phyloP scores from a whole-genome alignment of 2,113 vertebrate species.

The Motacilla tschutschensis region DNA sequence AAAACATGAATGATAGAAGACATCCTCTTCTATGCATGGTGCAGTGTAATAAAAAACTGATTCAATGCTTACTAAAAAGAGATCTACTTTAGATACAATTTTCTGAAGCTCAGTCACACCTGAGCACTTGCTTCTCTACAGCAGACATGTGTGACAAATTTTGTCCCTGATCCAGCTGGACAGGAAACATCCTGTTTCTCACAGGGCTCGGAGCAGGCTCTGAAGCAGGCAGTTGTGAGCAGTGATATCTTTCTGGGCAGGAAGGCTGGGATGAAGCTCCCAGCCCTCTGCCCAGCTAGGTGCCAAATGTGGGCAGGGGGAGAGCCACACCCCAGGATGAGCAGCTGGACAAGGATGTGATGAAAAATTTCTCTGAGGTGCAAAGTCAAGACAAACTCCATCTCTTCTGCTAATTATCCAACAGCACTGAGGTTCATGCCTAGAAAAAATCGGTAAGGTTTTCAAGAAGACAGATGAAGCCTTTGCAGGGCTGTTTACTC shows the following conservation, averaged over 20 bases:
- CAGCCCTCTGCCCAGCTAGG: neutral
- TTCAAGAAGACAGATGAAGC: neutral
- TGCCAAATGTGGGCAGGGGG: neutral
- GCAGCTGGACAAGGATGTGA: neutral
- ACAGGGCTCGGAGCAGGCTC: neutral
- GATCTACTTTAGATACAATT: neutral
- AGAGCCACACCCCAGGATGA: neutral
- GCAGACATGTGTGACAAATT: neutral
- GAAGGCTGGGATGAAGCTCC: neutral
- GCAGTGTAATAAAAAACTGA: neutral
- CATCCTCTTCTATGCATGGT: neutral
- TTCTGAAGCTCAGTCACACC: neutral
- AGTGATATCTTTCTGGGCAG: neutral
- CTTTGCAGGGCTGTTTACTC: neutral
- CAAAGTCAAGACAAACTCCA: neutral
- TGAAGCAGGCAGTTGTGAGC: neutral
- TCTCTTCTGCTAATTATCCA: neutral
- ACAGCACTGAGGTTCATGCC: accelerated
- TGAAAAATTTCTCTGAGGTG: neutral
- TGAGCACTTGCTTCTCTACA: neutral
- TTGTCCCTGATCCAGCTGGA: too few relatives aligned
- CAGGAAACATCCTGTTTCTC: neutral
- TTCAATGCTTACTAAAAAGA: neutral
- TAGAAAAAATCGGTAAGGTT: neutral
- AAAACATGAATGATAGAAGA: neutral